Conservation (phyloP, 1,140 invertebrate species). For the Drosophila ogumai region DNA sequence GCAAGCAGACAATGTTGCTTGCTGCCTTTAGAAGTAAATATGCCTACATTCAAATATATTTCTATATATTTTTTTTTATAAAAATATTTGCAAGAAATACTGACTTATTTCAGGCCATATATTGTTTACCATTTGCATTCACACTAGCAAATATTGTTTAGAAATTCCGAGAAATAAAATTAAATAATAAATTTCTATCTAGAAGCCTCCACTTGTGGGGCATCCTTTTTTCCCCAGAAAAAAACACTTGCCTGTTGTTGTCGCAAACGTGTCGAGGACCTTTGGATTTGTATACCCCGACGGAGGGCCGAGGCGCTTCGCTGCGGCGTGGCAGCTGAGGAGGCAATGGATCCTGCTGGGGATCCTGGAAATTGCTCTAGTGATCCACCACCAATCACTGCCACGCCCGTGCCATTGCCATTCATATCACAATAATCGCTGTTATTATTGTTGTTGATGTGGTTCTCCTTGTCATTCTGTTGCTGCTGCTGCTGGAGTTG, state of each 20-base stretch:
- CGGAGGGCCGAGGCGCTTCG: slow-evolving; percentile 61
- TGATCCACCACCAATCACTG: background rate
- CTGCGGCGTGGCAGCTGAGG: slow-evolving; percentile 46
- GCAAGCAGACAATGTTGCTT: slow-evolving; percentile 35
- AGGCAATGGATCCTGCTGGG: slow-evolving; percentile 11
- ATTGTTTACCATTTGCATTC: background rate
- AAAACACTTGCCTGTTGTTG: slow-evolving; percentile 83
- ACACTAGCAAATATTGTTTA: background rate
- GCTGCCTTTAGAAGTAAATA: background rate
- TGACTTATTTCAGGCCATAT: background rate
- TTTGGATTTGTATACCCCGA: slow-evolving; percentile 72
- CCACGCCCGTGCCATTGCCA: slow-evolving; percentile 50
- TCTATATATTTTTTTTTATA: background rate
- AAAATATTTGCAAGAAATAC: slow-evolving; percentile 1
- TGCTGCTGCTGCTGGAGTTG: slow-evolving; percentile 24
- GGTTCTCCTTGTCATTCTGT: slow-evolving; percentile 34
- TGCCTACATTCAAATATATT: too few species aligned
- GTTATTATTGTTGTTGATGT: slow-evolving; percentile 54
- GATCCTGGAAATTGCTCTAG: slow-evolving; percentile 24
- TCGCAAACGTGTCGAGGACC: slow-evolving; percentile 78
- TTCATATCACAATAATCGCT: slow-evolving; percentile 70
- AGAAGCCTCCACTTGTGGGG: too few species aligned
- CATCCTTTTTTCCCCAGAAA: too few species aligned
- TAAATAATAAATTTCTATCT: background rate
- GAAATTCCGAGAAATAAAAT: background rate